Evolutionary conservation across 2,797 vertebrate species (phyloP), one percentile per base, ranked within the genome.

Genomic region (Cynopterus sphinx): DNA sequence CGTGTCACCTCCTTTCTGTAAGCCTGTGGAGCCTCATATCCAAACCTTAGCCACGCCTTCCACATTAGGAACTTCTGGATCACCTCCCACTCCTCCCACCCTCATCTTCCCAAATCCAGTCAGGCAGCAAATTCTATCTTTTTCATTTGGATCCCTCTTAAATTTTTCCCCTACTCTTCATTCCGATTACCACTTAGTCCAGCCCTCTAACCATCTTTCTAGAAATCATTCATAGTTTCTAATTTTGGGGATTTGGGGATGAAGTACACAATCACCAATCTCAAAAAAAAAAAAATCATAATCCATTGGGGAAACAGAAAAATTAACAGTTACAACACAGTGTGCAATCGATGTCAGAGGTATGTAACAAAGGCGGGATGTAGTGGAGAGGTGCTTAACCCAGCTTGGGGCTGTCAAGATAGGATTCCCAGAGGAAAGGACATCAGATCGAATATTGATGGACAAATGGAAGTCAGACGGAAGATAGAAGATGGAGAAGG

Each of bases 221-320:
- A 51, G 65, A 96, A 71, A 87, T 39, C 31, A 87, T 41, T 11
- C 22, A 75, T 17, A 15, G 26, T n/a, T 65, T 78, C 77, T 86
- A 75, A 78, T 57, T 61, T 19, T 65, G 78, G 65, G 82, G 43
- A 43, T 39, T 88, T 21, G 46, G 33, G 87, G 67, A 83, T 49
- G 70, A 96, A 91, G 28, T 71, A 87, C 57, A 78, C 2, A 82
- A 67, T 49, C 6, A 65, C 3, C 11, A 16, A 39, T 61, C 65
- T 61, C 21, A 71, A 36, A 87, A 77, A 33, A 33, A 33, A 33
- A 33, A 73, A 49, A 33, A 57, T 79, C 59, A 43, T 15, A 28
- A 53, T 71, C 43, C 12, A 43, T 15, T 39, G 33, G 17, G 46
- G 9, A 70, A 61, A 87, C 4, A 84, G 39, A 71, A 70, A 91